Evolutionary conservation across 2,888 invertebrate genomes (phyloP).

Genomic region (Cryptophagus acutangulus): DNA sequence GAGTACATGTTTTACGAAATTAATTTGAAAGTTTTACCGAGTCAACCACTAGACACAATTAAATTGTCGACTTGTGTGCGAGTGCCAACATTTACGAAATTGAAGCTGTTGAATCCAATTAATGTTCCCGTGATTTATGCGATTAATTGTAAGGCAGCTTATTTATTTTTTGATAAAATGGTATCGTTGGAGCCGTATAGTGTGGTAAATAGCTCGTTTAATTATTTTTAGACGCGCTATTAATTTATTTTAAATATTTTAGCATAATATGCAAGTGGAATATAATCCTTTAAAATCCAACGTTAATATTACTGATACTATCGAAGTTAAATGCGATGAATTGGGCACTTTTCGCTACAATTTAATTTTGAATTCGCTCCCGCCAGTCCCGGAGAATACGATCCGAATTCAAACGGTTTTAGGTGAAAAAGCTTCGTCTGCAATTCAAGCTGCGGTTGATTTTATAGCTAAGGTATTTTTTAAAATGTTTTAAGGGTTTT

Average conservation of each 20-base stretch:
- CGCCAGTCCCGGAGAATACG: slow-evolving; percentile 31
- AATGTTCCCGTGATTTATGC: slow-evolving; percentile 34
- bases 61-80: slow-evolving; percentile 38
- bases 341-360: slow-evolving; percentile 56
- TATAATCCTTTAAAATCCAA: slow-evolving; percentile 32
- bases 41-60: slow-evolving; percentile 37
- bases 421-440: slow-evolving; percentile 28
- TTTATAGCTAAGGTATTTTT: slow-evolving; percentile 31
- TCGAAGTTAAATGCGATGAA: slow-evolving; percentile 44
- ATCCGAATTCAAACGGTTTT: slow-evolving; percentile 33
- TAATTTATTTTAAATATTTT: slow-evolving; percentile 9
- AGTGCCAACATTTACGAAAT: slow-evolving; percentile 28
- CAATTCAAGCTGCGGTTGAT: slow-evolving; percentile 21
- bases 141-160: slow-evolving; percentile 27
- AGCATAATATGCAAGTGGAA: slow-evolving; percentile 29
- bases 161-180: slow-evolving; percentile 30
- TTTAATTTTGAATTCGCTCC: slow-evolving; percentile 31
- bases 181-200: slow-evolving; percentile 33
- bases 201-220: slow-evolving; percentile 35
- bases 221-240: background rate
- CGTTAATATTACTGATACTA: slow-evolving; percentile 29
- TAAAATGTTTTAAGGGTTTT: slow-evolving; percentile 10
- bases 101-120: slow-evolving; percentile 43
- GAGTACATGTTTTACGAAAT: slow-evolving; percentile 44
- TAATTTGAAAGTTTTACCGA: slow-evolving; percentile 35